Evolutionary conservation across 1,140 invertebrate species (phyloP).

Genomic region (Melitaea cinxia): DNA sequence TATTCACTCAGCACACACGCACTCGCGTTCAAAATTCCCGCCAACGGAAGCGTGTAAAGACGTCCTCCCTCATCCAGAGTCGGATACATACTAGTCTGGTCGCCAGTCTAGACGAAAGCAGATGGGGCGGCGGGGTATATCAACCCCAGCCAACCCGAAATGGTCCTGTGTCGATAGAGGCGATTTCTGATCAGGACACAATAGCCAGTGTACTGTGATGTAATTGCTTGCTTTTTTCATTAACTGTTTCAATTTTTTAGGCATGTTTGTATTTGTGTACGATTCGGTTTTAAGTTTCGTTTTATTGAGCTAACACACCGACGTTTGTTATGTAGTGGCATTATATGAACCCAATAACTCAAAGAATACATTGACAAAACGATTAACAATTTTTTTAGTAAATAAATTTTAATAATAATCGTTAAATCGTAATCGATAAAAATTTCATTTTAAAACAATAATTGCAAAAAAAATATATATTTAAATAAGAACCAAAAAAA

Average conservation of each 20-base stretch:
- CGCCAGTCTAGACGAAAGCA: conserved; percentile 61
- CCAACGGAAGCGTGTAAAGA: conserved; percentile 38
- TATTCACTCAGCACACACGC: conserved; percentile 26
- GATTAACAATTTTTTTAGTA: too few relatives aligned
- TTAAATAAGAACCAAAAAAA: too few relatives aligned
- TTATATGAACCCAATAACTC: not conserved
- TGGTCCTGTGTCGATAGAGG: conserved; percentile 29
- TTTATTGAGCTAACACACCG: not conserved
- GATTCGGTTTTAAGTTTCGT: not conserved
- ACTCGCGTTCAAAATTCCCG: conserved; percentile 63
- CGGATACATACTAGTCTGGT: conserved; percentile 55
- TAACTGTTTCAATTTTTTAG: conserved; percentile 23
- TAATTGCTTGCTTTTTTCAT: conserved; percentile 36
- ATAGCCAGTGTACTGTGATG: conserved; percentile 18
- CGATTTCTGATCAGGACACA: conserved; percentile 27
- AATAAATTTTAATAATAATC: too few relatives aligned
- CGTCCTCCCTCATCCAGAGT: conserved; percentile 45
- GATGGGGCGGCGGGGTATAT: conserved; percentile 52
- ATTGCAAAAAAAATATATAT: too few relatives aligned
- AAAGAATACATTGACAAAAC: not conserved
- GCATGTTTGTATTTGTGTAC: not conserved
- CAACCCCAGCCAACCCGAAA: conserved; percentile 62
- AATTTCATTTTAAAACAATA: too few relatives aligned
- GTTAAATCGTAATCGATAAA: too few relatives aligned
- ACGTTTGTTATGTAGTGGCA: not conserved